Conservation (phyloP, 2,113 vertebrate genomes). For the Tachycineta bicolor region DNA sequence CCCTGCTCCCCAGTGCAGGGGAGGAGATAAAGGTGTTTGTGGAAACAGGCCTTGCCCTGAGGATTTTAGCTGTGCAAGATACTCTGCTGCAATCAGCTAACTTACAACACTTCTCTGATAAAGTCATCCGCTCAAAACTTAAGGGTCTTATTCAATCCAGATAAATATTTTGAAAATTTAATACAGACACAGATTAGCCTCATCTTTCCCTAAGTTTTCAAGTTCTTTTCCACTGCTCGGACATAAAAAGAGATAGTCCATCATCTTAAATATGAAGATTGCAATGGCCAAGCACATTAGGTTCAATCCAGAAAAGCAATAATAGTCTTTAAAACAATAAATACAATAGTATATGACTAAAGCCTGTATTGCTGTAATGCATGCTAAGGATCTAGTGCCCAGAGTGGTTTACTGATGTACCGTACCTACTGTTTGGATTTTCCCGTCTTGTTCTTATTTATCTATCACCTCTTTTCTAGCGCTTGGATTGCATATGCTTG, state of each 20-base stretch:
- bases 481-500: neutral
- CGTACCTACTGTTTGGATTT: neutral
- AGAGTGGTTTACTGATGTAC: neutral
- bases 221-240: neutral
- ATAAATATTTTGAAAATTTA: neutral
- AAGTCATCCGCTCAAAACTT: neutral
- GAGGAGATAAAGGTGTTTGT: neutral
- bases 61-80: neutral
- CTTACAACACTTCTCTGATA: neutral
- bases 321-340: neutral
- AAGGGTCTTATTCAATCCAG: rapidly evolving
- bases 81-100: neutral
- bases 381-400: neutral
- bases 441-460: neutral
- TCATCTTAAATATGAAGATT: neutral
- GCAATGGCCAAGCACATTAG: neutral
- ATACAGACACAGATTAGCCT: neutral
- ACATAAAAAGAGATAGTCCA: neutral
- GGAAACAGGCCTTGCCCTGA: neutral
- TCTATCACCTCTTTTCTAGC: neutral
- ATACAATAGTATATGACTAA: neutral
- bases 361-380: neutral
- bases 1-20: neutral
- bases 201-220: neutral
- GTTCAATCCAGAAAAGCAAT: neutral